Conservation (phyloP, 2,888 invertebrate species). For the Heliconius aoede region DNA sequence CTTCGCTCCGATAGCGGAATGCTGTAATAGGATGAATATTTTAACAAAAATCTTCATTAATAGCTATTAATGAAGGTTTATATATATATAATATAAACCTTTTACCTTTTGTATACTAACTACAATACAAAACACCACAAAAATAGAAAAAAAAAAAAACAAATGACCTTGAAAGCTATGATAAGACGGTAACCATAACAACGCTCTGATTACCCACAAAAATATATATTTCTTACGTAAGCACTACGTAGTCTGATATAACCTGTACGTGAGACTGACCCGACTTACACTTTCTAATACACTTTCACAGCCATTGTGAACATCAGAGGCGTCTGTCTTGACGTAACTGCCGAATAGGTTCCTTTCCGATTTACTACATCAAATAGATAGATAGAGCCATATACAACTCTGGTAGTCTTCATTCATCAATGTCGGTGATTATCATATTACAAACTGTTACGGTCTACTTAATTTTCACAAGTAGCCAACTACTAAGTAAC, state of each 20-base stretch:
- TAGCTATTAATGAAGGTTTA: no score
- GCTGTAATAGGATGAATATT: not conserved
- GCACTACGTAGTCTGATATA: slow-evolving; percentile 70
- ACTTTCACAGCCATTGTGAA: slow-evolving; percentile 80
- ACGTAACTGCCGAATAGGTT: slow-evolving; percentile 65
- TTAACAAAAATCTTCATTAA: not conserved
- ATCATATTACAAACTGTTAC: slow-evolving; percentile 20
- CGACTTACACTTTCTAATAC: slow-evolving; percentile 79
- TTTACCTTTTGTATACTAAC: no score
- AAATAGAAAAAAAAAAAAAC: not conserved
- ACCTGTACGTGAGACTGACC: slow-evolving; percentile 76
- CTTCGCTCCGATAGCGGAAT: not conserved
- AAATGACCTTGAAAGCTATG: slow-evolving; percentile 50
- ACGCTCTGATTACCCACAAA: slow-evolving; percentile 78
- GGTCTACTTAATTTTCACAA: slow-evolving; percentile 17
- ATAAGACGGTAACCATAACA: slow-evolving; percentile 56
- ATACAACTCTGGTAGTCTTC: not conserved
- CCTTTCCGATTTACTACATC: slow-evolving; percentile 23
- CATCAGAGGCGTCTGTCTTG: slow-evolving; percentile 52
- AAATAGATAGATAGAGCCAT: not conserved
- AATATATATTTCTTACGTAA: slow-evolving; percentile 76
- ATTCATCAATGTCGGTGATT: slow-evolving; percentile 16
- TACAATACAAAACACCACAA: not conserved
- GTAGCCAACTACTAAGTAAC: not conserved
- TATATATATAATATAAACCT: no score